Evolutionary conservation across 2,113 vertebrate genomes (phyloP).

Genomic region (Cyprinodon tularosa): DNA sequence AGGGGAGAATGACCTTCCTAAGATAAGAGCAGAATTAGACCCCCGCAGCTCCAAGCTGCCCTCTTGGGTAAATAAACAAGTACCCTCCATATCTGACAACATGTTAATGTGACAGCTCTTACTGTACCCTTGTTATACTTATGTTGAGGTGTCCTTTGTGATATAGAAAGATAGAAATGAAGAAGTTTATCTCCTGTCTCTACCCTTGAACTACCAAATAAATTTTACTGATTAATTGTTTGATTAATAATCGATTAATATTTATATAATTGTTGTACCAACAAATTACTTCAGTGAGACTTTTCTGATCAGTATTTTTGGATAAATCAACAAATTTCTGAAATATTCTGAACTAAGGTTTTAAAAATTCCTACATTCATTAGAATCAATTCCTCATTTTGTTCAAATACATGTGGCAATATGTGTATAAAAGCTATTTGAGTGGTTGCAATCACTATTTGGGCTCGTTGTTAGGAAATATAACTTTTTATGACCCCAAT

Average conservation of each 20-base stretch:
- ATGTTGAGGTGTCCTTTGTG: neutral
- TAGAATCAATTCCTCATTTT: too few relatives aligned
- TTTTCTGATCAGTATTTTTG: neutral
- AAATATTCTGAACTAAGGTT: too few relatives aligned
- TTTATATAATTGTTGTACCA: neutral
- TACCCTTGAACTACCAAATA: neutral
- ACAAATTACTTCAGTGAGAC: neutral
- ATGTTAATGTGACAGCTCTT: constrained; percentile 42
- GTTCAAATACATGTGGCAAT: neutral
- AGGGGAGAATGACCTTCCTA: constrained; percentile 75
- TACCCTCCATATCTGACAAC: constrained; percentile 45
- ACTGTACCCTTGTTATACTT: constrained; percentile 23
- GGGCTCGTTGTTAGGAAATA: neutral
- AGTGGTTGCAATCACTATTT: neutral
- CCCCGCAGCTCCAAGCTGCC: constrained; percentile 50
- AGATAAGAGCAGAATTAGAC: constrained; percentile 68
- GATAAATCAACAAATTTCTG: neutral
- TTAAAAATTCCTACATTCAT: too few relatives aligned
- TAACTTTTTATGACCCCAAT: neutral
- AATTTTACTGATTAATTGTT: neutral
- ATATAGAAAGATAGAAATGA: neutral
- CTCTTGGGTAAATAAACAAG: constrained; percentile 57
- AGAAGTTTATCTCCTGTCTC: neutral
- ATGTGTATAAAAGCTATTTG: neutral
- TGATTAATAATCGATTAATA: too few relatives aligned